A percentile compares a stretch with the other conserved stretches of the same genome.
Conservation (phyloP, 2,113 vertebrate genomes). For the Mellivora capensis region DNA sequence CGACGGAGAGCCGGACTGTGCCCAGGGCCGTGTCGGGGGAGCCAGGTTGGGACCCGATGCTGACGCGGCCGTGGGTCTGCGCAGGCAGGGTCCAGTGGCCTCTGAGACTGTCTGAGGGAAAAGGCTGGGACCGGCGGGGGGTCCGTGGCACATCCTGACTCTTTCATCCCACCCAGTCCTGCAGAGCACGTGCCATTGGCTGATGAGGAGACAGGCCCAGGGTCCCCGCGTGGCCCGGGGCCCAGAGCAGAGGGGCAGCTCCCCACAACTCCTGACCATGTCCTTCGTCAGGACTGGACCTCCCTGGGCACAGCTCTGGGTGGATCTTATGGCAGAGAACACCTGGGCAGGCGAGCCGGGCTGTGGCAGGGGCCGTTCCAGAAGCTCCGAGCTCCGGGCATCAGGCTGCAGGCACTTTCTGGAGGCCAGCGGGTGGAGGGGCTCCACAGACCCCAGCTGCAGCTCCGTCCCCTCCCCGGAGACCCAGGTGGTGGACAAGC, state of each 20-base stretch:
- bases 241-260: accelerated
- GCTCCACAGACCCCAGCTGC: accelerated
- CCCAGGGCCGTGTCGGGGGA: accelerated
- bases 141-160: not conserved
- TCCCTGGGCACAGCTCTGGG: accelerated
- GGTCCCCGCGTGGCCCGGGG: accelerated
- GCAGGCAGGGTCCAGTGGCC: not conserved
- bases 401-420: not conserved
- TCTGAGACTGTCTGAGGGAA: not conserved
- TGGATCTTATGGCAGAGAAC: accelerated
- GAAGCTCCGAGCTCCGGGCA: not conserved
- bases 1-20: not conserved
- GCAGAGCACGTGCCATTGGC: accelerated
- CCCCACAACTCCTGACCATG: accelerated
- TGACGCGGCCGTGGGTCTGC: accelerated
- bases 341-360: accelerated
- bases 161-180: accelerated
- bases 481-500: accelerated
- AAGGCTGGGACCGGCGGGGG: not conserved
- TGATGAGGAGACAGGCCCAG: accelerated
- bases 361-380: accelerated
- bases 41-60: accelerated
- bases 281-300: accelerated
- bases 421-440: not conserved
- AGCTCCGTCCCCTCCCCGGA: not conserved